Evolutionary conservation across 2,113 vertebrate species (phyloP).

Genomic region (Muntiacus reevesi): DNA sequence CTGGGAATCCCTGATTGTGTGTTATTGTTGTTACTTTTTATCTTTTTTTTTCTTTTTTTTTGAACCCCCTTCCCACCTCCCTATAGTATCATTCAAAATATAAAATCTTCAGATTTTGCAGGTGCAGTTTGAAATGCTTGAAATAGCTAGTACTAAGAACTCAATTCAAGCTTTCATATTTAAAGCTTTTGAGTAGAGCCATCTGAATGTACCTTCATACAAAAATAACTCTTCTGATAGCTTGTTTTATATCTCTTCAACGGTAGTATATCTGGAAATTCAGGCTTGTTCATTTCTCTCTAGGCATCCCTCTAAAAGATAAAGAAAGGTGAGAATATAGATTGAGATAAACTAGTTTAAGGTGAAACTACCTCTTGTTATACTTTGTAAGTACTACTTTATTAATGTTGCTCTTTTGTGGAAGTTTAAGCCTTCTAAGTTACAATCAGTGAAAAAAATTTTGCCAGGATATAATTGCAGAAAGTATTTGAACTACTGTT

Average conservation of each 20-base stretch:
- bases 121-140: background rate
- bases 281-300: background rate
- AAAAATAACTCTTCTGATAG: constrained; percentile 24
- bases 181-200: constrained; percentile 10
- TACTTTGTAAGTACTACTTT: background rate
- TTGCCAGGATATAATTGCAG: background rate
- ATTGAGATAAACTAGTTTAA: background rate
- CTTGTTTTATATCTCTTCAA: constrained; percentile 16
- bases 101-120: background rate
- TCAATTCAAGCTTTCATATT: background rate
- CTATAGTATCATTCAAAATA: background rate
- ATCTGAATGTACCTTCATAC: background rate
- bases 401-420: background rate
- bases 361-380: background rate
- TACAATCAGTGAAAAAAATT: background rate
- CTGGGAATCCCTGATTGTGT: background rate
- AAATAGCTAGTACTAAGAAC: constrained; percentile 18
- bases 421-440: background rate
- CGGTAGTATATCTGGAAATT: background rate
- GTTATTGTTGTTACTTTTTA: background rate
- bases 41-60: no score
- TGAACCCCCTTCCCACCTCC: no score
- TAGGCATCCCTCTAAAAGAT: background rate
- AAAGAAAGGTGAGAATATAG: background rate
- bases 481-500: constrained; percentile 16